A percentile compares a stretch with the other conserved stretches of the same genome.
phyloP scores from a whole-genome alignment of 2,797 vertebrate genomes.

The Podarcis siculus region DNA sequence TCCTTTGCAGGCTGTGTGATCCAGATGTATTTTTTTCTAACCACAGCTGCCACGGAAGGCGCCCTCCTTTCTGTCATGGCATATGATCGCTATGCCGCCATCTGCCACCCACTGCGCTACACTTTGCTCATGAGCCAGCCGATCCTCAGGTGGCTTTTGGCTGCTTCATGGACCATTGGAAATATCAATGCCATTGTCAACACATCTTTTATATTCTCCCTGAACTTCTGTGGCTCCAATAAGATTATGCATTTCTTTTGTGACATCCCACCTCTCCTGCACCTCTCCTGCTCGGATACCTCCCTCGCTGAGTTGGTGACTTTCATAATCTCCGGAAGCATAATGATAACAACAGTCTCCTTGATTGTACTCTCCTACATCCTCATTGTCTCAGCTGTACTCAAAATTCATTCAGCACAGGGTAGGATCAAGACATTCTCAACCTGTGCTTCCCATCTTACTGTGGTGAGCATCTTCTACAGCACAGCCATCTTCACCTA shows the following conservation, averaged over 20 bases:
- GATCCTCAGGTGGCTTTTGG: neutral
- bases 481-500: conserved; percentile 35
- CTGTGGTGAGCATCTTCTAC: conserved; percentile 28
- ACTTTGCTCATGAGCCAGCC: conserved; percentile 19
- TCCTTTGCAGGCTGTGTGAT: conserved; percentile 23
- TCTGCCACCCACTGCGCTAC: conserved; percentile 25
- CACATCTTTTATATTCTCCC: conserved; percentile 24
- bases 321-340: conserved; percentile 15
- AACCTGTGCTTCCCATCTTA: conserved; percentile 31
- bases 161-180: conserved; percentile 10
- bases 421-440: conserved; percentile 29
- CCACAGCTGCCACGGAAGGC: conserved; percentile 20
- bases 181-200: conserved; percentile 25
- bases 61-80: conserved; percentile 10
- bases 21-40: conserved; percentile 35
- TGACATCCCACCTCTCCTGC: conserved; percentile 35
- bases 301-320: conserved; percentile 10
- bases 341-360: conserved; percentile 10
- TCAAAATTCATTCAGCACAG: conserved; percentile 14
- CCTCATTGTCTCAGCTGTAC: conserved; percentile 21
- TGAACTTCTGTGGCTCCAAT: conserved; percentile 18
- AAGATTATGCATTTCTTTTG: conserved; percentile 35
- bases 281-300: conserved; percentile 28
- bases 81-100: conserved; percentile 31
- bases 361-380: conserved; percentile 28